These are phyloP conservation scores for Zoanthus gigantus DNA, from an alignment of 92 coral and sea anemone species.

Conservation along the genomic window DNA sequence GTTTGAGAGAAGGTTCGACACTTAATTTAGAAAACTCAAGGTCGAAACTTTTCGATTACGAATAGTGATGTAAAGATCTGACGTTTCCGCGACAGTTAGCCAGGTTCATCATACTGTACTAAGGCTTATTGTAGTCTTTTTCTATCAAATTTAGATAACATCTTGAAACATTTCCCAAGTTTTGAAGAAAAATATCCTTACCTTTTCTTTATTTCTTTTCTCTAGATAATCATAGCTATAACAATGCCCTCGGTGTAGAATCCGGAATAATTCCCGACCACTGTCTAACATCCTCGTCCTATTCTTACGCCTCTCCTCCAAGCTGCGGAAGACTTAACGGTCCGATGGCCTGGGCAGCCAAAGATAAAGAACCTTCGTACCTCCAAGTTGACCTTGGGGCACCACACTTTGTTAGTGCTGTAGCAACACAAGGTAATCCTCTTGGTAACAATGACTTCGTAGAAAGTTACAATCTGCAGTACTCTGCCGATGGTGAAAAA, in stretches of 20 bases:
- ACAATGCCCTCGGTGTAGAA: constrained; percentile 61
- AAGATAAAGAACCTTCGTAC: constrained; percentile 59
- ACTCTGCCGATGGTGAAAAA: constrained; percentile 60
- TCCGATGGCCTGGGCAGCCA: constrained; percentile 67
- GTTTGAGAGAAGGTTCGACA: too few species aligned
- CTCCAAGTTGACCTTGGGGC: constrained; percentile 71
- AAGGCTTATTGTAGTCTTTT: too few species aligned
- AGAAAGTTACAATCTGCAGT: constrained; percentile 64
- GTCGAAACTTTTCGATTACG: too few species aligned
- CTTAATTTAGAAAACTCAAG: too few species aligned
- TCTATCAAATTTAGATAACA: not conserved
- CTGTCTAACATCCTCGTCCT: constrained; percentile 70
- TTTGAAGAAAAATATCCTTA: not conserved
- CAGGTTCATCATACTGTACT: too few species aligned
- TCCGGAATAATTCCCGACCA: constrained; percentile 58
- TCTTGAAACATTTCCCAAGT: not conserved
- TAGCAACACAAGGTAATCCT: constrained; percentile 78
- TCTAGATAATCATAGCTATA: constrained; percentile 1
- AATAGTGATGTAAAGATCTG: too few species aligned
- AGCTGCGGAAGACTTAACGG: constrained; percentile 72
- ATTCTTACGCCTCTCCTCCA: constrained; percentile 66
- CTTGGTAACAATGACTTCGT: constrained; percentile 72
- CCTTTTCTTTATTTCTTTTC: not conserved
- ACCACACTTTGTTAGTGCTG: constrained; percentile 60
- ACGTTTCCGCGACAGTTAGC: too few species aligned